Base-by-base conservation (phyloP, 2,888 invertebrate genomes). In the Idaea biselata region DNA sequence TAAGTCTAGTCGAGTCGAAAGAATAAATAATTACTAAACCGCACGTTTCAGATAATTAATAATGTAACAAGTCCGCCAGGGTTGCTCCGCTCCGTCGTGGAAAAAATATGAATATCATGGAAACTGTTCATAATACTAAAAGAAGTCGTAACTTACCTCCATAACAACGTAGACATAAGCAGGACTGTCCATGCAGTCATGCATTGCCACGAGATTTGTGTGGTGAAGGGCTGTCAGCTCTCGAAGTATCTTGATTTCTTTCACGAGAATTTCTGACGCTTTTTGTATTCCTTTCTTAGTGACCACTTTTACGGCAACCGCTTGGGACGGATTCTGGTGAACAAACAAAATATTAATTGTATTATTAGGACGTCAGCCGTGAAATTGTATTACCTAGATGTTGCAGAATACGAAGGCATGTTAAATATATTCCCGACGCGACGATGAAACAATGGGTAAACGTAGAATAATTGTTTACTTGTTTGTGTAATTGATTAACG, bases 241-340 rank as follows among this genome's bases (percentile, higher is more conserved):
- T 94, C 99, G 98, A 62, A 99, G 94, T 80, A 99, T 99, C 93
- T 99, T 99, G 73, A 99, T 99, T 93, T 99, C 99, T 87, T 99
- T 99, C 68, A 97, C 97, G 58, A 99, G 95, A 70, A 99, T 94
- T 90, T 98, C 99, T 86, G 99, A 99, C 59, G 99, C 98, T 89
- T 99, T 99, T 65, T 97, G 97, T 76, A 99, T 94, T 80, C 97
- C 99, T 91, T 99, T 99, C 94, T 99, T 99, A 17, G 98, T 97
- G 72, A 99, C 99, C 83, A 97, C 97, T 92, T 99, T 99, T 71
- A 99, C 98, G 73, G 99, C 99, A 69, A 99, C 99, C 33, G 96
- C 95, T 75, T 95, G 94, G 76, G 95, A 95, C 70, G 95, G 95
- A 91, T 96, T 96, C 99, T 99, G 93, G 25, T 25, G 1, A 25